Evolutionary conservation across 2,797 vertebrate species (phyloP), one percentile per base, ranked within the genome.

Genomic region (Capromys pilorides): DNA sequence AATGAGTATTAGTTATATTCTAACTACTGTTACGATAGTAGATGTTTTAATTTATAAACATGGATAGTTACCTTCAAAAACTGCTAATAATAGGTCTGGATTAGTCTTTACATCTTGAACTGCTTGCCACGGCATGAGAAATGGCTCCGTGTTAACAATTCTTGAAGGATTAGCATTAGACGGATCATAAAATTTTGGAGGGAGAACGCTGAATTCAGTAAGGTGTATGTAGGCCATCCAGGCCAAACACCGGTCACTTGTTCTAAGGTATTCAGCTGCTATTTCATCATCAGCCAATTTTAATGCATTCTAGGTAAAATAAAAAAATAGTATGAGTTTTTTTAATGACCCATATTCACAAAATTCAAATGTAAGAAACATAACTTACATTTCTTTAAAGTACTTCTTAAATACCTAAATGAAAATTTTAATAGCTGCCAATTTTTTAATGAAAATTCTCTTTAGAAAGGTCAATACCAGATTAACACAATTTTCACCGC

Each of bases 211-310:
- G 31, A 99, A 99, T 98, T 99, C 99, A 3, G 98, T 98, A 95
- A 99, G 98, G 98, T 99, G 99, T 97, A 99, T 99, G 97, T 98
- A 99, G 66, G 98, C 98, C 87, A 99, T 98, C 99, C 99, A 99
- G 87, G 99, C 98, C 97, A 99, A 97, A 77, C 99, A 98, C 22
- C 99, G 99, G 98, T 99, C 98, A n/a, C 95, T 67, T 36, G 97
- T 71, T 5, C 96, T 98, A 97, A 99, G 98, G 93, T 95, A 98
- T n/a, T 99, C 98, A 0, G 98, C 98, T 4, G 99, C 45, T 80
- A 98, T 98, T 87, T 97, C 98, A 91, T 98, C 96, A 71, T 97
- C 97, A 80, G 98, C 90, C 0, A 98, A 98, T 91, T 99, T 99
- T 98, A 99, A 97, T 51, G 99, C 98, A 28, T 98, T 98, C 99